phyloP scores from a whole-genome alignment of 2,113 vertebrate species.

The Carlito syrichta region DNA sequence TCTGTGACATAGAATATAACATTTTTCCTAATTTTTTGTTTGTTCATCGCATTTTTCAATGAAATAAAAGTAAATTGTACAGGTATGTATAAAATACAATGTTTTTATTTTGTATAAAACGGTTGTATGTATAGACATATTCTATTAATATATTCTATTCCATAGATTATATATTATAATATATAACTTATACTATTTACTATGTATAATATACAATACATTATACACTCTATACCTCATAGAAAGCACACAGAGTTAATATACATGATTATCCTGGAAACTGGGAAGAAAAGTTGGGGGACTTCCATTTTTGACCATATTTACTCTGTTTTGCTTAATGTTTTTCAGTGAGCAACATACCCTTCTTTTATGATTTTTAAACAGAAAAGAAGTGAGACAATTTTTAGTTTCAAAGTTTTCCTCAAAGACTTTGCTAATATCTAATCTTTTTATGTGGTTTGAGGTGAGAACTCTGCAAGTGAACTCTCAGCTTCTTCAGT shows the following conservation, averaged over 20 bases:
- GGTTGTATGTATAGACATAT: background rate
- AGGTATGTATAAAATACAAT: background rate
- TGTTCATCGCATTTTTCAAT: background rate
- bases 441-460: background rate
- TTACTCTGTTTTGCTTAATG: background rate
- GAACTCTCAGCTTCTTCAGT: constrained; percentile 30
- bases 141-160: background rate
- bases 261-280: background rate
- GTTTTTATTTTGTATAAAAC: background rate
- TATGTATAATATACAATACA: background rate
- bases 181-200: background rate
- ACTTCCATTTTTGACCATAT: background rate
- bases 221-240: background rate
- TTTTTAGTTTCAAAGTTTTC: background rate
- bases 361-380: background rate
- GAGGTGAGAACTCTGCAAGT: constrained; percentile 9
- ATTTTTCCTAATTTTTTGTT: background rate
- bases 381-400: background rate
- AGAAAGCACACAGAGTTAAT: background rate
- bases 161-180: background rate
- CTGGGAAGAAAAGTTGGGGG: background rate
- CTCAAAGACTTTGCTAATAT: background rate
- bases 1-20: background rate
- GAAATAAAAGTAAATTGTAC: background rate
- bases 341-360: background rate